phyloP scores from a whole-genome alignment of 1,140 invertebrate species.

The Agrypnia vestita region DNA sequence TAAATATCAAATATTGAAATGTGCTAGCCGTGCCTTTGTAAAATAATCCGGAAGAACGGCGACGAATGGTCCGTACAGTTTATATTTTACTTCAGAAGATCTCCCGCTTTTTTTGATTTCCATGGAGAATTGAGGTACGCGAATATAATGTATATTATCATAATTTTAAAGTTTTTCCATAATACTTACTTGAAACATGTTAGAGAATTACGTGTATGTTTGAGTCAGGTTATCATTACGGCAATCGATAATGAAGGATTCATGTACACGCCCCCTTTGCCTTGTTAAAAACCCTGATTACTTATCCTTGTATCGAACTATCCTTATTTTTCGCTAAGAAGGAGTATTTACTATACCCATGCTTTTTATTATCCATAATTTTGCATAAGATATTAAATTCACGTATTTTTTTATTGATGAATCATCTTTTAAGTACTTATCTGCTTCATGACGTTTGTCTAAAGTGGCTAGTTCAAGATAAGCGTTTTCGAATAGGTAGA shows the following conservation, averaged over 20 bases:
- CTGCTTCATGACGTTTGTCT: not conserved
- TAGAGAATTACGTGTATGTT: not conserved
- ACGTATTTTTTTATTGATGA: constrained; percentile 17
- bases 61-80: constrained; percentile 16
- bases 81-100: constrained; percentile 24
- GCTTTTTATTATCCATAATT: not conserved
- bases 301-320: not conserved
- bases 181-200: not conserved
- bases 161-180: not conserved
- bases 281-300: not conserved
- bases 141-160: not conserved
- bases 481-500: constrained; percentile 9
- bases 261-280: constrained; percentile 33
- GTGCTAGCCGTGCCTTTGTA: not conserved
- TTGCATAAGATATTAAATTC: no score
- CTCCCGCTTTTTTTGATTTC: constrained; percentile 35
- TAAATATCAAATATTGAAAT: not conserved
- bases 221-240: constrained; percentile 11
- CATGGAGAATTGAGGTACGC: constrained; percentile 18
- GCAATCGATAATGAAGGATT: constrained; percentile 30
- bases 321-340: not conserved
- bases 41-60: not conserved
- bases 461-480: constrained; percentile 8
- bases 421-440: constrained; percentile 26
- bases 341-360: not conserved